phyloP scores from a whole-genome alignment of 2,113 vertebrate genomes.

The Poecile atricapillus region DNA sequence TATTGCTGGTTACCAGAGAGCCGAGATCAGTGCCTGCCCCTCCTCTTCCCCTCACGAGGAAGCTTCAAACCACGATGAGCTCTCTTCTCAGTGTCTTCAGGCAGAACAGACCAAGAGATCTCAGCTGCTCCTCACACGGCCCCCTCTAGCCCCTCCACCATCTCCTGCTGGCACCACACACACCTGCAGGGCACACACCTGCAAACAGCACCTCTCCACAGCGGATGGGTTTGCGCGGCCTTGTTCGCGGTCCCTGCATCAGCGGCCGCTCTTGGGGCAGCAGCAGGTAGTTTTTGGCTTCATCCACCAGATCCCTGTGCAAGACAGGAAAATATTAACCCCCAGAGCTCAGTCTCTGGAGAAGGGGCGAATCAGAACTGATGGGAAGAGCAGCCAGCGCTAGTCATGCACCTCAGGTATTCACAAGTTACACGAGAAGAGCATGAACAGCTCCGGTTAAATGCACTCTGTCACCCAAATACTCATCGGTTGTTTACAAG shows the following conservation, averaged over 20 bases:
- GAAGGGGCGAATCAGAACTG: neutral
- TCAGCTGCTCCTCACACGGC: neutral
- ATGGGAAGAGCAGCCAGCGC: neutral
- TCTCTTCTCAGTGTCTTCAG: neutral
- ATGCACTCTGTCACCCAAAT: neutral
- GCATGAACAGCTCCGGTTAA: neutral
- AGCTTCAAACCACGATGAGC: neutral
- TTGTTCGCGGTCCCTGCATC: constrained; percentile 95
- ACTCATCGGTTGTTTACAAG: neutral
- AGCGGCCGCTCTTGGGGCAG: constrained; percentile 95
- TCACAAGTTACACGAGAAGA: neutral
- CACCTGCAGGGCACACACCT: constrained; percentile 90
- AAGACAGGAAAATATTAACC: constrained; percentile 8
- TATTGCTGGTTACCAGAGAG: neutral
- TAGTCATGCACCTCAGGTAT: neutral
- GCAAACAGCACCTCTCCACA: constrained; percentile 98
- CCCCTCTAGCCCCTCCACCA: neutral
- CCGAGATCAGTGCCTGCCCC: neutral
- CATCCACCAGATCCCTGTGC: constrained; percentile 93
- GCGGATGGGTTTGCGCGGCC: constrained; percentile 94
- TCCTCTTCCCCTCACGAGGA: rapidly evolving
- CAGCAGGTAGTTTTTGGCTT: constrained; percentile 97
- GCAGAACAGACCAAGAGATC: neutral
- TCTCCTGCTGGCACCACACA: neutral
- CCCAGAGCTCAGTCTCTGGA: neutral